Percentiles rank a stretch among this genome's conserved stretches.
Conservation (phyloP, 1,140 invertebrate genomes). For the Eurosta solidaginis region DNA sequence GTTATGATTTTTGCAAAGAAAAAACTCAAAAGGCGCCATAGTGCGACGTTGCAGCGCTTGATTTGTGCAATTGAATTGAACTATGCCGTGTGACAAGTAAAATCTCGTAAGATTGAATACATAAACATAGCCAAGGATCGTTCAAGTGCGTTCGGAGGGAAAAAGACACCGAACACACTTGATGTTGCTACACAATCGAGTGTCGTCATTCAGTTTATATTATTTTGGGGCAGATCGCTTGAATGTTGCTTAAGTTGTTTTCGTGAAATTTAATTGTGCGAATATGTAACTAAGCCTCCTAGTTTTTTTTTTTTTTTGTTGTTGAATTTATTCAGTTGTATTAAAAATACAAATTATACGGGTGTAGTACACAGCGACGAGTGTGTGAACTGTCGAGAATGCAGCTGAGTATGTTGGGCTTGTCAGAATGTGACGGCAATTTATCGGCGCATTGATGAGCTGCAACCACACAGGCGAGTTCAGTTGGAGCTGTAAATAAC, state of each 20-base stretch:
- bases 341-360: conserved; percentile 27
- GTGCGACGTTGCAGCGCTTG: too few species aligned
- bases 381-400: neutral
- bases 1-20: too few species aligned
- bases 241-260: conserved; percentile 4
- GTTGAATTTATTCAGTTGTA: neutral
- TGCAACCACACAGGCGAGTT: conserved; percentile 5
- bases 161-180: neutral
- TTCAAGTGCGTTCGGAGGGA: neutral
- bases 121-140: neutral
- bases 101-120: neutral
- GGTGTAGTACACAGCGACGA: neutral
- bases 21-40: too few species aligned
- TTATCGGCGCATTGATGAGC: conserved; percentile 17
- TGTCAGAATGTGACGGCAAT: conserved; percentile 24
- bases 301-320: neutral
- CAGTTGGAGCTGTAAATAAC: neutral
- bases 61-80: neutral
- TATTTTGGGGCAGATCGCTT: conserved; percentile 6
- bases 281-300: too few species aligned
- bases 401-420: neutral
- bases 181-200: neutral
- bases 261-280: neutral
- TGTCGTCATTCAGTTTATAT: conserved; percentile 4
- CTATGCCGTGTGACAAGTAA: conserved; percentile 20